Conservation (phyloP, 1,140 invertebrate genomes). For the Neodiprion virginianus region DNA sequence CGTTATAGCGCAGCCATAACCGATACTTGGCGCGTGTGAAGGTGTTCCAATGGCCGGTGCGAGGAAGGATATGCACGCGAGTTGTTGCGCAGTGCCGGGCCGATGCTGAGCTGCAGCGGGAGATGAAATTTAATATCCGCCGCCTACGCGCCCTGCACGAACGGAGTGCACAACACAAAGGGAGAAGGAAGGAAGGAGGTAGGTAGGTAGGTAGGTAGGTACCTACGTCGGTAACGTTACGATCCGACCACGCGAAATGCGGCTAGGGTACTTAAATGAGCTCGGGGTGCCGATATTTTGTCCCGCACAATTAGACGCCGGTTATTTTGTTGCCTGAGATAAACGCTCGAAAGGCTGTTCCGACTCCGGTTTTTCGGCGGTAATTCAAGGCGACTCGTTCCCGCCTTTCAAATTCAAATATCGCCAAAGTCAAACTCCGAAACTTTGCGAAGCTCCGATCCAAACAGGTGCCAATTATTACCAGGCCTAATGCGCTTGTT, state of each 20-base stretch:
- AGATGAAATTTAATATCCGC: constrained; percentile 48
- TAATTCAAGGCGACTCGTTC: not conserved
- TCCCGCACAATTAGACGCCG: constrained; percentile 32
- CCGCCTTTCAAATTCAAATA: not conserved
- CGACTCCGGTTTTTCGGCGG: not conserved
- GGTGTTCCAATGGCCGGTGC: not conserved
- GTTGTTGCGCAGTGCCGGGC: no score
- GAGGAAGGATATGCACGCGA: not conserved
- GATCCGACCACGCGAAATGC: constrained; percentile 45
- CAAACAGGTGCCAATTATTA: constrained; percentile 46
- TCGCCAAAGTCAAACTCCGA: not conserved
- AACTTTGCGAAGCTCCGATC: constrained; percentile 19
- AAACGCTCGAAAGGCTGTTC: no score
- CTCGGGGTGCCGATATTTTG: constrained; percentile 41
- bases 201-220: no score
- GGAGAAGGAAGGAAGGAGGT: constrained; percentile 19
- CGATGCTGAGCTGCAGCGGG: not conserved
- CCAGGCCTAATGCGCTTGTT: constrained; percentile 39
- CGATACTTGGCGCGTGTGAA: not conserved
- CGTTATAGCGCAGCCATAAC: no score
- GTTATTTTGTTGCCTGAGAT: no score
- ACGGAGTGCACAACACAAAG: constrained; percentile 32
- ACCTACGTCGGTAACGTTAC: constrained; percentile 37
- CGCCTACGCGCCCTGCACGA: constrained; percentile 42
- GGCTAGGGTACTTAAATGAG: constrained; percentile 45